These are phyloP conservation scores for Agrochola litura DNA, from an alignment of 2,888 invertebrate genomes.

Conservation along the genomic window DNA sequence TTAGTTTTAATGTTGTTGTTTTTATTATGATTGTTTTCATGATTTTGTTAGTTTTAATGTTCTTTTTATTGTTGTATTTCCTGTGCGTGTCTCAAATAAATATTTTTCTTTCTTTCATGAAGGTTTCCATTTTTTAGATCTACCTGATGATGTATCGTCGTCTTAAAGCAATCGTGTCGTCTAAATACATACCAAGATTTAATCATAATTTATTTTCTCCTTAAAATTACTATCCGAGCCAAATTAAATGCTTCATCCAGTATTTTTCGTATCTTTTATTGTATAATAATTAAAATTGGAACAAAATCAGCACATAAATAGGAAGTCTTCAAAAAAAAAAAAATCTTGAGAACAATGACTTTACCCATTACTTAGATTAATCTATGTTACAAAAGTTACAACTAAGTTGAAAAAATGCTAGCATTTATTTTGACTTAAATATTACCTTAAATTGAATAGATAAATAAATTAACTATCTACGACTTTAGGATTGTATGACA, in stretches of 20 bases:
- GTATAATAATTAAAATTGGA: not conserved
- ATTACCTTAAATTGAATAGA: conserved; percentile 1
- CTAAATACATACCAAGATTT: conserved; percentile 25
- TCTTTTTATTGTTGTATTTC: too few species aligned
- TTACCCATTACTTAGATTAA: not conserved
- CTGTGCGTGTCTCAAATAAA: too few species aligned
- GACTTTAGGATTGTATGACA: conserved; percentile 19
- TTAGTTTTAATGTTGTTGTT: too few species aligned
- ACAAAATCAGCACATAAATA: not conserved
- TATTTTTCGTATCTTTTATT: not conserved
- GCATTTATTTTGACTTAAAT: conserved; percentile 17
- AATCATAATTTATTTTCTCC: conserved; percentile 8
- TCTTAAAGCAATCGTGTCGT: conserved; percentile 14
- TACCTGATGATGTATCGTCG: conserved; percentile 8
- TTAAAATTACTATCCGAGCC: conserved; percentile 23
- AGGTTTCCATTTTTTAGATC: not conserved
- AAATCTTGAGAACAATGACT: not conserved
- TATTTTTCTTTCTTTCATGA: too few species aligned
- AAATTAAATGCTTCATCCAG: conserved; percentile 8
- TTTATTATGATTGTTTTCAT: too few species aligned
- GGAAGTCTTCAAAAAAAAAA: not conserved
- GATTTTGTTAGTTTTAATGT: too few species aligned
- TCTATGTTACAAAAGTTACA: not conserved
- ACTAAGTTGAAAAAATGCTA: not conserved
- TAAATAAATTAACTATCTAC: conserved; percentile 46